phyloP scores from a whole-genome alignment of 2,888 invertebrate species.

The Orchestes rusci region DNA sequence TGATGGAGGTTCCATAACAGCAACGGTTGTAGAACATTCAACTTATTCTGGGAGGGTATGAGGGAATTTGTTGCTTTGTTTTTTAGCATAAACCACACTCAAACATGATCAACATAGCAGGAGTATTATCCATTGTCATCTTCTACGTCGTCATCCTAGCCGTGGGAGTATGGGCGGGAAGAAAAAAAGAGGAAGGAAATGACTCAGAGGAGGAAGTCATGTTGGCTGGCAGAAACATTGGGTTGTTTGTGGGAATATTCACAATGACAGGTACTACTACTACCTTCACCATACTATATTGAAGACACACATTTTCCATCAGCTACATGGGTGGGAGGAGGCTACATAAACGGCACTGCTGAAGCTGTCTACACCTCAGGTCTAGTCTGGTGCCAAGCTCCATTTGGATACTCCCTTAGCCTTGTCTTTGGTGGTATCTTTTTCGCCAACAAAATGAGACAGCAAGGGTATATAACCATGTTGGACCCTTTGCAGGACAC shows the following conservation, averaged over 20 bases:
- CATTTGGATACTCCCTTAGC: slow-evolving; percentile 96
- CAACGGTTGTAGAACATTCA: too few species aligned
- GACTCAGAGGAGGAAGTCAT: slow-evolving; percentile 96
- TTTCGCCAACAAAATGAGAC: slow-evolving; percentile 96
- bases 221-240: slow-evolving; percentile 96
- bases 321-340: slow-evolving; percentile 99
- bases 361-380: slow-evolving; percentile 93
- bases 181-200: slow-evolving; percentile 84
- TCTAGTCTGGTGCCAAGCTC: slow-evolving; percentile 96
- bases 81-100: slow-evolving; percentile 17
- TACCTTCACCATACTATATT: not conserved
- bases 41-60: too few species aligned
- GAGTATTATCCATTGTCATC: slow-evolving; percentile 87
- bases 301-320: slow-evolving; percentile 1
- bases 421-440: slow-evolving; percentile 94
- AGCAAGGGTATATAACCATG: slow-evolving; percentile 98
- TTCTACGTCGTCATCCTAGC: slow-evolving; percentile 93
- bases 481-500: slow-evolving; percentile 94
- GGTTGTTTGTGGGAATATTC: slow-evolving; percentile 94
- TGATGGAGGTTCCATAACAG: too few species aligned
- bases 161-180: slow-evolving; percentile 96
- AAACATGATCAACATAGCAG: slow-evolving; percentile 83
- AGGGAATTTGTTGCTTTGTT: slow-evolving; percentile 13
- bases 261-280: slow-evolving; percentile 86
- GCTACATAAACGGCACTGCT: slow-evolving; percentile 98